A percentile compares a stretch with the other conserved stretches of the same genome.
Conservation (phyloP, 2,113 vertebrate species). For the Cryptomyrus ogoouensis region DNA sequence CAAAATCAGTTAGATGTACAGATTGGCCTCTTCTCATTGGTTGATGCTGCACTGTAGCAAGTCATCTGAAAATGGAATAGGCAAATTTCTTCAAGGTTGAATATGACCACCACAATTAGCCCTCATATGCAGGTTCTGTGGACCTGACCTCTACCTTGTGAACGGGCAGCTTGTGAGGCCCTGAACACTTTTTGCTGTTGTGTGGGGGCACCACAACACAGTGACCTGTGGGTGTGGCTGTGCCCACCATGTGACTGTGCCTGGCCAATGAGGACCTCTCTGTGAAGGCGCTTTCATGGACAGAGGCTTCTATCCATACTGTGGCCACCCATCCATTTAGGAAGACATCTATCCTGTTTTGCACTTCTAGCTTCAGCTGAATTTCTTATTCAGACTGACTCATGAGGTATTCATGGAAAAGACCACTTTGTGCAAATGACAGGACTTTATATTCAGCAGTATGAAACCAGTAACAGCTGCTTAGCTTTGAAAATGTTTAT, state of each 20-base stretch:
- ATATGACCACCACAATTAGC: no score
- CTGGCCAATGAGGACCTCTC: slow-evolving; percentile 78
- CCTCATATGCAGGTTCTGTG: not conserved
- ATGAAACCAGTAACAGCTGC: not conserved
- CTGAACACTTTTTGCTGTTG: slow-evolving; percentile 81
- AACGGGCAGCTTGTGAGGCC: slow-evolving; percentile 63
- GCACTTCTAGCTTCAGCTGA: not conserved
- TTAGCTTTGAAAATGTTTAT: not conserved
- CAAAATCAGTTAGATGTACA: not conserved
- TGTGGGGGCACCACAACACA: slow-evolving; percentile 70
- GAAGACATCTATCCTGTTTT: not conserved
- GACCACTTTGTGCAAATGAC: not conserved
- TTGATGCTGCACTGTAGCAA: not conserved
- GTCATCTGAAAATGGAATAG: not conserved
- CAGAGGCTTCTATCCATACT: not conserved
- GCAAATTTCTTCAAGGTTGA: no score
- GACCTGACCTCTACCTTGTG: slow-evolving; percentile 63
- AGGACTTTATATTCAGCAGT: not conserved
- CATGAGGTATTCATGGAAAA: not conserved
- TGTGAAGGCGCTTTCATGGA: slow-evolving; percentile 63
- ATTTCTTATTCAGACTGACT: not conserved
- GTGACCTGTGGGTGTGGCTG: slow-evolving; percentile 75
- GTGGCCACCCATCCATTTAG: not conserved
- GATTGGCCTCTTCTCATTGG: not conserved
- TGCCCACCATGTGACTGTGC: slow-evolving; percentile 73